These are phyloP conservation scores for Stenoptilia bipunctidactyla DNA, from an alignment of 2,888 invertebrate species.

Conservation along the genomic window DNA sequence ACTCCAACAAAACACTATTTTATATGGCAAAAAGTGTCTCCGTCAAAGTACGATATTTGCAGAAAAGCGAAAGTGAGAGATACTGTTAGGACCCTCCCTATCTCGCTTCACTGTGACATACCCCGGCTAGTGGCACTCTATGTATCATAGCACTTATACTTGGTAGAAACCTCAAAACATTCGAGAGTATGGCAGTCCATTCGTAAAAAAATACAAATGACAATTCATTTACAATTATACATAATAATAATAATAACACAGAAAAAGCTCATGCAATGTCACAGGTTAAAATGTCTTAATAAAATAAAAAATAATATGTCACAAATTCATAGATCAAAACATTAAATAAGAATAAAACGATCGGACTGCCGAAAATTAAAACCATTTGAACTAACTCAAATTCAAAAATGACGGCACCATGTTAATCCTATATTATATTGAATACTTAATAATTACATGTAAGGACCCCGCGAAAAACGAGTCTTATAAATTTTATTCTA, in stretches of 20 bases:
- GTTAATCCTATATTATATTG: conserved; percentile 49
- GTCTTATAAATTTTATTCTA: conserved; percentile 23
- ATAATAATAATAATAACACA: conserved; percentile 14
- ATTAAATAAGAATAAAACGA: conserved; percentile 25
- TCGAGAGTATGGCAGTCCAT: conserved; percentile 56
- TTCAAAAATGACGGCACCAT: conserved; percentile 61
- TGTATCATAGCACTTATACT: conserved; percentile 47
- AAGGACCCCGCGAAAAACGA: conserved; percentile 33
- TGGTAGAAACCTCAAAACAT: conserved; percentile 39
- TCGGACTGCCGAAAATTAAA: conserved; percentile 41
- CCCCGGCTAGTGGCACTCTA: conserved; percentile 53
- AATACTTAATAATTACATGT: conserved; percentile 55
- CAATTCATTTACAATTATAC: conserved; percentile 21
- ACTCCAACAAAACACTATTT: not conserved
- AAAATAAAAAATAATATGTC: conserved; percentile 28
- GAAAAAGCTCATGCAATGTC: conserved; percentile 26
- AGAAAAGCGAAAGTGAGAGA: conserved; percentile 34
- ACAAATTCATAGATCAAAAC: conserved; percentile 23
- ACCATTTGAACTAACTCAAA: conserved; percentile 63
- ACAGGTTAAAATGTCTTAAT: conserved; percentile 22
- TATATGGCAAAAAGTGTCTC: conserved; percentile 5
- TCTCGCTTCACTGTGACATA: conserved; percentile 53
- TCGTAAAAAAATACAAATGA: conserved; percentile 24
- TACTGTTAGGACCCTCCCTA: conserved; percentile 19
- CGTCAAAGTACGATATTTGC: conserved; percentile 42